Evolutionary conservation across 2,888 invertebrate species (phyloP).

Genomic region (Ectemnius lituratus): DNA sequence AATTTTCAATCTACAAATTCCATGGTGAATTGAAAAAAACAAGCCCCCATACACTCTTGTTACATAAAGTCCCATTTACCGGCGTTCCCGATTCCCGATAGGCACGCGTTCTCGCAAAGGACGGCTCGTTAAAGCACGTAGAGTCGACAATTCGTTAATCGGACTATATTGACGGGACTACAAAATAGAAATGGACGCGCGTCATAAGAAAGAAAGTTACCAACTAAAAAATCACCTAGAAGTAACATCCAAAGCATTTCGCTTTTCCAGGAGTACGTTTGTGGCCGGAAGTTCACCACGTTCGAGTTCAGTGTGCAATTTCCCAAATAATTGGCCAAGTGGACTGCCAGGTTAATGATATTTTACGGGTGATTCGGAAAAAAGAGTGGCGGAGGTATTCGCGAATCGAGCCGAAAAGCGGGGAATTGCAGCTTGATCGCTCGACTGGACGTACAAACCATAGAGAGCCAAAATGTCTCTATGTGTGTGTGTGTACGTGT

Average conservation of each 20-base stretch:
- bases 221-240: no score
- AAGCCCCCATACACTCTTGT: neutral
- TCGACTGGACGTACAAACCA: slow-evolving; percentile 29
- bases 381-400: slow-evolving; percentile 16
- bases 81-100: neutral
- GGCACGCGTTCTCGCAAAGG: no score
- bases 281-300: no score
- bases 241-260: no score
- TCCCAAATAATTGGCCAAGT: no score
- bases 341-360: neutral
- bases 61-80: neutral
- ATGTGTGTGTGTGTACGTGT: neutral
- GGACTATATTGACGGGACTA: no score
- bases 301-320: neutral
- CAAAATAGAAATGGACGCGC: no score
- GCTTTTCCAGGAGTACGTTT: no score
- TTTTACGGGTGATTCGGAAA: neutral
- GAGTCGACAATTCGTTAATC: no score
- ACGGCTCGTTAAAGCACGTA: no score
- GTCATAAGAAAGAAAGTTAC: no score
- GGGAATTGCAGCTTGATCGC: slow-evolving; percentile 8
- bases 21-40: neutral
- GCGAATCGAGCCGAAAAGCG: slow-evolving; percentile 25
- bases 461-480: neutral
- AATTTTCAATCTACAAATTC: neutral